Base-by-base conservation (phyloP, 2,113 vertebrate genomes). In the Cyanistes caeruleus region DNA sequence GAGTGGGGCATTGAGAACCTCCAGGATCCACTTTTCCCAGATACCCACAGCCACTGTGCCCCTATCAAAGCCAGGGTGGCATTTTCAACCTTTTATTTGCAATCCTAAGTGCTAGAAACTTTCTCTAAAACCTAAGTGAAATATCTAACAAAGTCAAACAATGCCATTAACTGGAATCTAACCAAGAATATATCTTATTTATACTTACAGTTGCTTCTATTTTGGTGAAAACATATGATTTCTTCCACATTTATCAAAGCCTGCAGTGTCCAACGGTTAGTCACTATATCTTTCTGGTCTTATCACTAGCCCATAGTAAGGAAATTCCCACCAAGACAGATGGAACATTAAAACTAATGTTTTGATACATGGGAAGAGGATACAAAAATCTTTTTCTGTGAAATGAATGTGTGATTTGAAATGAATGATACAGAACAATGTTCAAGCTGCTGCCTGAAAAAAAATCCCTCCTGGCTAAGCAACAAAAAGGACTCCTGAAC, bases 11-110 rank as follows among this genome's bases (percentile, higher is more conserved):
- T 0, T 7, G 28, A 39, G 37, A 84, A 75, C 18, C 30, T 43
- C 31, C 58, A 48, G n/a, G 27, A 53, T 27, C 28, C 27, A 20
- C 13, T 79, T 43, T 60, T 63, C 39, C 14, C 8, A 58, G 30
- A 44, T 23, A 76, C 30, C 9, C 33, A 35, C 22, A 49, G 83
- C 24, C 33, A 25, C 41, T 35, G 28, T 0, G 0, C 0, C 27
- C 43, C n/a, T 43, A 20, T 30, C 22, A 46, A 78, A 75, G 52
- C 33, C 17, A 37, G 3, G 6, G 43, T 24, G 23, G 39, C 37
- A 41, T 88, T 93, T 91, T 65, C 43, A 75, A 76, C 30, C 43
- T 49, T 78, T 10, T 67, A 33, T 63, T 37, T 70, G 17, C 23
- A 68, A 48, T 39, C 2, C 0, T 31, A 65, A 78, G 21, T 15